phyloP scores from a whole-genome alignment of 2,888 invertebrate genomes.

The Serripes groenlandicus region DNA sequence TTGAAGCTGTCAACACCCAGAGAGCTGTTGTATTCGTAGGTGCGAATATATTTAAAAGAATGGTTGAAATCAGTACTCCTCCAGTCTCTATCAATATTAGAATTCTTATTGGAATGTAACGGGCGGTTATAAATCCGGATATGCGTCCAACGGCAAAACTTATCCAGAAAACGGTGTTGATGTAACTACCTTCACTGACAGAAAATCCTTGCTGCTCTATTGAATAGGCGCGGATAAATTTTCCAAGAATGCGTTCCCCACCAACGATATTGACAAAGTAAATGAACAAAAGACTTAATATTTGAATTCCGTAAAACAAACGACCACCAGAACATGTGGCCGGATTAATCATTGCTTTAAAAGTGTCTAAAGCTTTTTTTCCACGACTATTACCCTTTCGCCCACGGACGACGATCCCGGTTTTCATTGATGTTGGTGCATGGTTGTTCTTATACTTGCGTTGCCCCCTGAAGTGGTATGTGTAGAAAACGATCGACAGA shows the following conservation, averaged over 20 bases:
- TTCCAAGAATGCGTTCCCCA: conserved; percentile 73
- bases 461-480: conserved; percentile 52
- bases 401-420: neutral
- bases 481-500: conserved; percentile 65
- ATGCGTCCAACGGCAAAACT: conserved; percentile 73
- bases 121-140: conserved; percentile 68
- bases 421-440: no score
- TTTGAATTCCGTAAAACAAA: conserved; percentile 64
- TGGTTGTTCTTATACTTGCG: neutral
- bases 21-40: conserved; percentile 57
- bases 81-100: conserved; percentile 68
- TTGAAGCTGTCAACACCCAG: conserved; percentile 70
- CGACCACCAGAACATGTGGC: conserved; percentile 71
- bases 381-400: neutral
- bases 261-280: conserved; percentile 74
- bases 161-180: conserved; percentile 77
- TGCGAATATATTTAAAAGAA: conserved; percentile 69
- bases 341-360: conserved; percentile 66
- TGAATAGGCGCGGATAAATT: conserved; percentile 76
- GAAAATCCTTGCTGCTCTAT: conserved; percentile 72
- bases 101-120: conserved; percentile 69
- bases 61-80: conserved; percentile 60
- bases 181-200: conserved; percentile 67
- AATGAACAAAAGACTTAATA: conserved; percentile 70
- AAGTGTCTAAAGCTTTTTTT: conserved; percentile 2